Evolutionary conservation across 2,888 invertebrate species (phyloP), one percentile per base, ranked within the genome.

Genomic region (Pocota personata): DNA sequence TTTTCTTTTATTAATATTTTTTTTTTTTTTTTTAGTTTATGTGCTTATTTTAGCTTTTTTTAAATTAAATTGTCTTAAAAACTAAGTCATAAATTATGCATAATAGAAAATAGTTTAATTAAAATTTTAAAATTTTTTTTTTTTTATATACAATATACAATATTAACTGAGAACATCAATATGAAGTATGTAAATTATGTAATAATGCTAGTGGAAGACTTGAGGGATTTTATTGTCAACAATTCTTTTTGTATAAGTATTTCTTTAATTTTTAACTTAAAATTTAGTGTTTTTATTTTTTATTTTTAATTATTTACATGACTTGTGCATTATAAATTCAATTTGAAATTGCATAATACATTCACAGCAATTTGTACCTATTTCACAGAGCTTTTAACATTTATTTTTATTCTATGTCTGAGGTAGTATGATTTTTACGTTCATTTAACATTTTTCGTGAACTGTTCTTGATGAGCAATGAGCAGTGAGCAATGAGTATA

Each of bases 241-340:
- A 43, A 60, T 66, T 48, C 55, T 27, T 57, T 71, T 64, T 37
- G n/a, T 27, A 35, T 76, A 48, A 66, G 21, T 57, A 35, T 58
- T 52, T 8, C 6, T 48, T 62, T 50, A 24, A 10, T 67, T 72
- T 80, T 73, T n/a, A 66, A 43, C 67, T 75, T 75, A 75, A 14
- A 32, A 12, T 52, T 76, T 50, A 80, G 40, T 64, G 30, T 40
- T 60, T 46, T 58, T 57, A 52, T 66, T 27, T 35, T 8, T 58
- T 60, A 12, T 73, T 27, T 48, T 60, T 30, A 35, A 67, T 55
- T 64, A 77, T 86, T 75, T 86, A 86, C 86, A 86, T 86, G 86
- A 86, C 86, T 86, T 84, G 82, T 86, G 86, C 76, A 86, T 82
- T 86, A n/a, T n/a, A 82, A 86, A 86, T 86, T 86, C 86, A 86